Conservation (phyloP, 2,797 vertebrate species). For the Otus scops region DNA sequence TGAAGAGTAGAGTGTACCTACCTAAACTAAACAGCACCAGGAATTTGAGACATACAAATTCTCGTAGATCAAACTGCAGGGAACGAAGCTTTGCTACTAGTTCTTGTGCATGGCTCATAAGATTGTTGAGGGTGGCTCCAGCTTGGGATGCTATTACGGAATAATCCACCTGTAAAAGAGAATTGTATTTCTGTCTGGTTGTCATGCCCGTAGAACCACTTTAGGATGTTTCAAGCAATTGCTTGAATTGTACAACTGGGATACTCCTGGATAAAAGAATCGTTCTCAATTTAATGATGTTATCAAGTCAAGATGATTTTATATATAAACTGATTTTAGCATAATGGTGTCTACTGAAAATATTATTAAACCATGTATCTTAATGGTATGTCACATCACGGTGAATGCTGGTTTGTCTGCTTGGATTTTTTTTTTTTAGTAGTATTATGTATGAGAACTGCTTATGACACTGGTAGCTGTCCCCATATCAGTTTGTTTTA, state of each 20-base stretch:
- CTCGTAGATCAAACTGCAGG: conserved; percentile 94
- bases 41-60: conserved; percentile 99
- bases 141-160: conserved; percentile 92
- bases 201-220: background rate
- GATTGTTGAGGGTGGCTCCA: conserved; percentile 92
- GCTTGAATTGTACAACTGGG: background rate
- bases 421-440: background rate
- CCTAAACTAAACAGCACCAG: conserved; percentile 97
- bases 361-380: background rate
- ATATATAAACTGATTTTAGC: background rate
- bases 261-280: background rate
- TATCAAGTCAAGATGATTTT: background rate
- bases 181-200: background rate
- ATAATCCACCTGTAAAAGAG: conserved; percentile 90
- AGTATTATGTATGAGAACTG: background rate
- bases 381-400: background rate
- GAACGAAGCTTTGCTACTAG: conserved; percentile 92
- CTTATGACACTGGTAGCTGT: background rate
- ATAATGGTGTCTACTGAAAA: background rate
- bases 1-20: conserved; percentile 73
- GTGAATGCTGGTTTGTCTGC: background rate
- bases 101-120: conserved; percentile 95
- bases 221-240: background rate
- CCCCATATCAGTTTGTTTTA: background rate
- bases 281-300: background rate